Conservation (phyloP, 2,888 invertebrate species). For the Pachycephus smyrnensis region DNA sequence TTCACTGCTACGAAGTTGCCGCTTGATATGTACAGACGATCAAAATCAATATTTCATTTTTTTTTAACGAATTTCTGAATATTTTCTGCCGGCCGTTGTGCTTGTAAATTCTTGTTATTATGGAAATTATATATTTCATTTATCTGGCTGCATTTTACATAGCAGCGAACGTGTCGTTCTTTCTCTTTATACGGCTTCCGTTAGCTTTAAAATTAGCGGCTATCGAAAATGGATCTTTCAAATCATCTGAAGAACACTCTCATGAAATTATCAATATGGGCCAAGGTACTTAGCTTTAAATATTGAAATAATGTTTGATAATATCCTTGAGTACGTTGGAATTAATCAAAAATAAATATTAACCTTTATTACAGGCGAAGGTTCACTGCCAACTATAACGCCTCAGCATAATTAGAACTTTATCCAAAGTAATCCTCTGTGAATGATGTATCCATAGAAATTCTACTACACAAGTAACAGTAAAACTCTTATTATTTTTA, state of each 20-base stretch:
- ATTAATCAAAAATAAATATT: neutral
- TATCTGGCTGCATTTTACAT: slow-evolving; percentile 1
- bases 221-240: neutral
- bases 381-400: neutral
- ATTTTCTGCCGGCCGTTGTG: neutral
- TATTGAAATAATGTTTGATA: neutral
- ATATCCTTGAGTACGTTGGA: neutral
- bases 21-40: neutral
- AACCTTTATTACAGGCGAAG: neutral
- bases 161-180: neutral
- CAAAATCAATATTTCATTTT: neutral
- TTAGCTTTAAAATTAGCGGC: neutral
- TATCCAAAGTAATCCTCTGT: neutral
- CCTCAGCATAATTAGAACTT: neutral
- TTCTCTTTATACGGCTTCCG: neutral
- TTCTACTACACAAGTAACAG: neutral
- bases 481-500: neutral
- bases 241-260: neutral
- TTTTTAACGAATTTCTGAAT: neutral
- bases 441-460: neutral
- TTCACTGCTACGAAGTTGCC: neutral
- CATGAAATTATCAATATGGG: neutral
- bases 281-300: neutral
- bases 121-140: slow-evolving; percentile 1
- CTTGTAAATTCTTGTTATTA: neutral